A percentile compares a stretch with the other conserved stretches of the same genome.
Conservation (phyloP, 2,888 invertebrate species). For the Drosophila atripex region DNA sequence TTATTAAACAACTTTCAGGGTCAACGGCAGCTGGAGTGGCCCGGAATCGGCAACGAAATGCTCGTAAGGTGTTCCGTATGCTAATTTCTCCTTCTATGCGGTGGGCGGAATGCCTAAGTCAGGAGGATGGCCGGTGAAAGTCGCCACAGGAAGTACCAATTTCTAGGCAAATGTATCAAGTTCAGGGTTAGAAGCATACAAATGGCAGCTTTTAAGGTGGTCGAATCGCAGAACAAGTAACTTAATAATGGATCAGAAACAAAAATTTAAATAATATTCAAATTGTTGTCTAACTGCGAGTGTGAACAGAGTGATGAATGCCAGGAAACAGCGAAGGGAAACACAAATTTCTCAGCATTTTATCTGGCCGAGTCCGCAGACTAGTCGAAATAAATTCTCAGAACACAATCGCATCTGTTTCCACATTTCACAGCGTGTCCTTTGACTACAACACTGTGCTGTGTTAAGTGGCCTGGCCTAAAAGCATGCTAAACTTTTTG, state of each 20-base stretch:
- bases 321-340: slow-evolving; percentile 26
- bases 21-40: slow-evolving; percentile 36
- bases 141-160: slow-evolving; percentile 9
- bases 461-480: slow-evolving; percentile 66
- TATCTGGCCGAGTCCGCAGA: slow-evolving; percentile 7
- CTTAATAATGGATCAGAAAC: slow-evolving; percentile 7
- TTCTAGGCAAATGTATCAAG: slow-evolving; percentile 25
- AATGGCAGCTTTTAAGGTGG: slow-evolving; percentile 2
- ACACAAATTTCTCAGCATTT: slow-evolving; percentile 22
- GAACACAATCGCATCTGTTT: slow-evolving; percentile 46
- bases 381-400: slow-evolving; percentile 36
- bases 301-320: slow-evolving; percentile 23
- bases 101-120: slow-evolving; percentile 13
- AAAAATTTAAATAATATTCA: neutral
- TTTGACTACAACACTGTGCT: slow-evolving; percentile 33
- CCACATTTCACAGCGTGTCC: slow-evolving; percentile 27
- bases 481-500: slow-evolving; percentile 74
- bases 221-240: neutral
- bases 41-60: slow-evolving; percentile 12
- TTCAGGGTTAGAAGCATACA: slow-evolving; percentile 28
- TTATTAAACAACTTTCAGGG: slow-evolving; percentile 75
- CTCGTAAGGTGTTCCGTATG: slow-evolving; percentile 30
- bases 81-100: slow-evolving; percentile 20
- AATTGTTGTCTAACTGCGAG: neutral
- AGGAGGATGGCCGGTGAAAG: slow-evolving; percentile 7